Evolutionary conservation across 2,113 vertebrate genomes (phyloP), one percentile per base, ranked within the genome.

Genomic region (Perca flavescens): DNA sequence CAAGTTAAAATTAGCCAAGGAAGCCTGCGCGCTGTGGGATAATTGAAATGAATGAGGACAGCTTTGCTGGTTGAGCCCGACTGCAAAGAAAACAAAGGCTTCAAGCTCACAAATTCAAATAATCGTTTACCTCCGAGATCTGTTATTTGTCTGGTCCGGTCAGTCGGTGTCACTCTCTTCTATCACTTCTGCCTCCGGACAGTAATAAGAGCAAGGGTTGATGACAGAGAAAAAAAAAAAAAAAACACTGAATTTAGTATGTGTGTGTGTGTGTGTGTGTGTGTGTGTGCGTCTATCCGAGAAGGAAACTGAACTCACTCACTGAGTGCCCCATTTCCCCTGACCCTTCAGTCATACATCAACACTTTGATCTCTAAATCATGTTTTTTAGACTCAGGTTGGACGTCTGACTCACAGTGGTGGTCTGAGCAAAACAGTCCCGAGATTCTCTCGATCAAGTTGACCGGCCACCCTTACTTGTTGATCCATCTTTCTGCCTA

Each of bases 31-130:
- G 15, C 80, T 68, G 75, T 11, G 76, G 82, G 77, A 79, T 87
- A 92, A 90, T 90, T 90, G 86, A 90, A 91, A 91, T 76, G 90
- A 89, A 88, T 84, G 86, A 89, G 85, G n/a, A 63, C 31, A 63
- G 74, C 40, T 83, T 85, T 88, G 52, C 74, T 4, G 56, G 85
- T 68, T 43, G 67, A 78, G 90, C 89, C 57, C 58, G 74, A 66
- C 69, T 84, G 86, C 82, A 92, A 92, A 78, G 70, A 86, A 92
- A 92, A 93, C 83, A 92, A 77, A 57, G 40, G 56, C 80, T 90
- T 61, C 52, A 14, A 49, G 77, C 78, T 79, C 65, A 53, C 64
- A 71, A 75, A 87, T 86, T 87, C 78, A 82, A 77, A 86, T 86
- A 63, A 78, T 72, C 50, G 10, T 87, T 83, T 74, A 80, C 65